phyloP scores from a whole-genome alignment of 2,888 invertebrate genomes.

The Tenthredo amoena region DNA sequence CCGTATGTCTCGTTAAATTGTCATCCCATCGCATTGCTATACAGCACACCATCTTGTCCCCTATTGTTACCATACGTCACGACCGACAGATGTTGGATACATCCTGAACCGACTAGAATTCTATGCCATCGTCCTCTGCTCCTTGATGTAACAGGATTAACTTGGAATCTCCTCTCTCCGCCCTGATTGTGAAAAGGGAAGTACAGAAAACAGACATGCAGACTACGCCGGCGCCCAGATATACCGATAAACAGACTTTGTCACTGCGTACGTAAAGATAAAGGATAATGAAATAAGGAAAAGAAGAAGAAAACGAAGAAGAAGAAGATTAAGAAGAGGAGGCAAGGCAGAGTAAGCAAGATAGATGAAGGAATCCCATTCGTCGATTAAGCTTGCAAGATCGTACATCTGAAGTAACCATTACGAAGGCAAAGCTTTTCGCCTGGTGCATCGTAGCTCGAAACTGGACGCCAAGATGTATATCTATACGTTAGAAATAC shows the following conservation, averaged over 20 bases:
- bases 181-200: background rate
- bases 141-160: constrained; percentile 45
- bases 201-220: background rate
- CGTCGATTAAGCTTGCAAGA: constrained; percentile 7
- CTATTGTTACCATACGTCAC: constrained; percentile 19
- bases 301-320: background rate
- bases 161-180: constrained; percentile 22
- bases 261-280: background rate
- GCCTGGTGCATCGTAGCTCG: background rate
- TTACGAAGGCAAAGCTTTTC: constrained; percentile 11
- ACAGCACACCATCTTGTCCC: constrained; percentile 25
- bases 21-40: constrained; percentile 33
- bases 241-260: background rate
- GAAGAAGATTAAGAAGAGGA: background rate
- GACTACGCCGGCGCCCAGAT: background rate
- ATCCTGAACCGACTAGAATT: background rate
- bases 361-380: background rate
- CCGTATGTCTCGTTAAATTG: constrained; percentile 44
- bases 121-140: constrained; percentile 15
- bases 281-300: background rate
- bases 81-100: constrained; percentile 40
- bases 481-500: background rate
- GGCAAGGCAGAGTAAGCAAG: background rate
- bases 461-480: constrained; percentile 18
- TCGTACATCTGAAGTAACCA: constrained; percentile 24